Evolutionary conservation across 2,888 invertebrate species (phyloP), one percentile per base, ranked within the genome.

Genomic region (Ichneumoninae sp.): DNA sequence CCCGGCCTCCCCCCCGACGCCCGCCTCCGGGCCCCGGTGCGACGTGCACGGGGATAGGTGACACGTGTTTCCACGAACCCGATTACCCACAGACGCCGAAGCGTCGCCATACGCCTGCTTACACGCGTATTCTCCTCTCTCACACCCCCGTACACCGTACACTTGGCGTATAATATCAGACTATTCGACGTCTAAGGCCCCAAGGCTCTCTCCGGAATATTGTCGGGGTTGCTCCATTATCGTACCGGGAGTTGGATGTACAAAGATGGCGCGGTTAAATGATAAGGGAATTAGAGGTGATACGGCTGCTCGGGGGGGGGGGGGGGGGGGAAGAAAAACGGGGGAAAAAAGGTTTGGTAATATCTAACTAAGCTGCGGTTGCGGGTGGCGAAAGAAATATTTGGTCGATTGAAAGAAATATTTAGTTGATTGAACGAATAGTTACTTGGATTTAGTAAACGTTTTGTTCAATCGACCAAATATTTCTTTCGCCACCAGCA

Each of bases 1-100:
- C 62, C 57, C 68, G n/a, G 4, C 7, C 44, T 13, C 36, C 62
- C 47, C 62, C 44, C 13, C 1, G 19, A 50, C 44, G 36, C 19
- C 22, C 62, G 50, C 19, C 22, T 44, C 30, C 30, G 44, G 26
- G 19, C 60, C 47, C 33, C n/a, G 44, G 57, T 68, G 72, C 22
- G 30, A 44, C 8, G 36, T 52, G 47, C 52, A 62, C 66, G 47
- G 65, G 84, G 70, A 65, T 75, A 80, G 81, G 90, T 84, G 91
- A 92, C 91, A 92, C 90, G 91, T 92, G 92, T 92, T 92, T 90
- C 89, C 87, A 88, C 87, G 90, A 89, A 89, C 90, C 88, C 91
- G 90, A 92, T 91, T 91, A 91, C 90, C 90, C 91, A 86, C 88
- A 90, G 89, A 88, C 89, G 87, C 83, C 84, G 90, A 66, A 66